These are phyloP conservation scores for Escarpia spicata DNA, from an alignment of 2,888 invertebrate genomes.

Conservation along the genomic window DNA sequence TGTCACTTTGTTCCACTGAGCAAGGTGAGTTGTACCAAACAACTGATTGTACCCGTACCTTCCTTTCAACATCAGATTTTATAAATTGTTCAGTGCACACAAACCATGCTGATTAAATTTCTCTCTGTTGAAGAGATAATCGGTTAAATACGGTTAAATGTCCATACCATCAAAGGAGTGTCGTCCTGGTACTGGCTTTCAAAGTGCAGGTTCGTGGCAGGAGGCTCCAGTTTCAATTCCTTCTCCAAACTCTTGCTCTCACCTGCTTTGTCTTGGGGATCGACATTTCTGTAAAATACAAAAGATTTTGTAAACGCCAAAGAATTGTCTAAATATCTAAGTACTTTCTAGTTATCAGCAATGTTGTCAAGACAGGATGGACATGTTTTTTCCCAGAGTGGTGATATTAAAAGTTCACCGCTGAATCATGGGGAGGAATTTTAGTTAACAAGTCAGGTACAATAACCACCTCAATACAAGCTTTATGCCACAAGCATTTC, in stretches of 20 bases:
- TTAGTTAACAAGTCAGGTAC: background rate
- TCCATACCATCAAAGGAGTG: background rate
- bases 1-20: no score
- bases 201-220: background rate
- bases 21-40: no score
- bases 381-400: background rate
- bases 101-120: background rate
- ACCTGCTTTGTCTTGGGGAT: background rate
- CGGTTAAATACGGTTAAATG: background rate
- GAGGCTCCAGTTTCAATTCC: background rate
- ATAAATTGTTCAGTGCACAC: no score
- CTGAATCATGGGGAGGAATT: background rate
- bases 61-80: no score
- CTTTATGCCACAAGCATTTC: background rate
- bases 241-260: background rate
- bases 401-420: no score
- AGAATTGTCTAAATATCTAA: background rate
- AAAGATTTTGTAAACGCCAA: background rate
- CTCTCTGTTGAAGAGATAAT: background rate
- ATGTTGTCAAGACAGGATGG: background rate
- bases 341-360: background rate
- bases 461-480: background rate
- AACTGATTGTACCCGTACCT: no score
- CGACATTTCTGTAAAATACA: background rate
- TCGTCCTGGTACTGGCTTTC: background rate